A percentile compares a stretch with the other conserved stretches of the same genome.
phyloP scores from a whole-genome alignment of 2,888 invertebrate genomes.

The Tipula lateralis region DNA sequence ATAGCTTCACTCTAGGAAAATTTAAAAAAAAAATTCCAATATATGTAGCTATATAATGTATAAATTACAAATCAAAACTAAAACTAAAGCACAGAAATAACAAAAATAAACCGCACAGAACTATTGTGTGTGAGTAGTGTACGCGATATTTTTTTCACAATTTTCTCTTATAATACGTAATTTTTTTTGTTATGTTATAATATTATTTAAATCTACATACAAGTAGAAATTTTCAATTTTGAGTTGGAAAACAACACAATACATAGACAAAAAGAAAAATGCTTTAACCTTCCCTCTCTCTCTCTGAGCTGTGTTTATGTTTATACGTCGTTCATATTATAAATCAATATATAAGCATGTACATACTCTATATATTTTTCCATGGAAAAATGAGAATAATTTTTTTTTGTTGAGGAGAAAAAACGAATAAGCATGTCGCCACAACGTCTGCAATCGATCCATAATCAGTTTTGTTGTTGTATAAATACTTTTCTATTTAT shows the following conservation, averaged over 20 bases:
- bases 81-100: not conserved
- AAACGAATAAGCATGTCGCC: conserved; percentile 9
- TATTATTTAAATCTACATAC: not conserved
- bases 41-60: not conserved
- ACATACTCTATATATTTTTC: not conserved
- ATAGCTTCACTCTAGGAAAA: not conserved
- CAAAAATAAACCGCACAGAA: conserved; percentile 1
- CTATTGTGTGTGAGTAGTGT: not conserved
- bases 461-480: not conserved
- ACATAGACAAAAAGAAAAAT: not conserved
- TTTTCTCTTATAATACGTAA: not conserved
- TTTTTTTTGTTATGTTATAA: not conserved
- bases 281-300: not conserved
- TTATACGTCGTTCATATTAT: not conserved
- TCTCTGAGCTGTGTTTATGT: not conserved
- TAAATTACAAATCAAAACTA: conserved; percentile 19
- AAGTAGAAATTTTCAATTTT: not conserved
- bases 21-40: not conserved
- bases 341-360: conserved; percentile 24
- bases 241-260: not conserved
- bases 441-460: conserved; percentile 28
- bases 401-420: not conserved
- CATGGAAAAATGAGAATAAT: not conserved
- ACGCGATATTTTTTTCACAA: not conserved
- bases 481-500: not conserved